phyloP scores from a whole-genome alignment of 2,888 invertebrate species.

The Lysandra coridon region DNA sequence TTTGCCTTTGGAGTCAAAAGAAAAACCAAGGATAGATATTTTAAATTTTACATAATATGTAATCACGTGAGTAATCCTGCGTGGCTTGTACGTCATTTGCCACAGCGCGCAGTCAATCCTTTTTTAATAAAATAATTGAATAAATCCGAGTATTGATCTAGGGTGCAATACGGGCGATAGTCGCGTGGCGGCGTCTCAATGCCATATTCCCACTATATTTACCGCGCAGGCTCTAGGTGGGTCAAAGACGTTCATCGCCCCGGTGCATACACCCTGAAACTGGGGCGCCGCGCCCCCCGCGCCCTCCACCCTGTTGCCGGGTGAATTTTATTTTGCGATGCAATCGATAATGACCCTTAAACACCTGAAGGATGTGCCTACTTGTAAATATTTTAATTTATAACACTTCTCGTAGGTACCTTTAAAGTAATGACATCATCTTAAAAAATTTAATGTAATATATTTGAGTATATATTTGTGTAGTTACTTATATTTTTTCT shows the following conservation, averaged over 20 bases:
- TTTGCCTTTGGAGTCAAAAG: background rate
- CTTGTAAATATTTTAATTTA: background rate
- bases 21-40: background rate
- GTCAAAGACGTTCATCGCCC: slow-evolving; percentile 74
- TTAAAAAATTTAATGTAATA: background rate
- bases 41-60: background rate
- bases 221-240: slow-evolving; percentile 67
- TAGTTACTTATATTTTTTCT: no score
- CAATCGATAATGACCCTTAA: slow-evolving; percentile 32
- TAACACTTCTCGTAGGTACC: background rate
- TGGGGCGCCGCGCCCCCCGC: slow-evolving; percentile 58
- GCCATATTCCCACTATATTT: slow-evolving; percentile 71
- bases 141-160: slow-evolving; percentile 26
- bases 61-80: background rate
- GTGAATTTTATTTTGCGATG: slow-evolving; percentile 35
- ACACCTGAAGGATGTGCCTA: background rate
- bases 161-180: slow-evolving; percentile 24
- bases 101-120: background rate
- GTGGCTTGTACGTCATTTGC: background rate
- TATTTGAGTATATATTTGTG: no score
- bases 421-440: background rate
- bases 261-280: slow-evolving; percentile 65
- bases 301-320: slow-evolving; percentile 45
- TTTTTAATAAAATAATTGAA: slow-evolving; percentile 17
- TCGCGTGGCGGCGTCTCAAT: slow-evolving; percentile 55